Evolutionary conservation across 2,113 vertebrate species (phyloP).

Genomic region (Collichthys lucidus): DNA sequence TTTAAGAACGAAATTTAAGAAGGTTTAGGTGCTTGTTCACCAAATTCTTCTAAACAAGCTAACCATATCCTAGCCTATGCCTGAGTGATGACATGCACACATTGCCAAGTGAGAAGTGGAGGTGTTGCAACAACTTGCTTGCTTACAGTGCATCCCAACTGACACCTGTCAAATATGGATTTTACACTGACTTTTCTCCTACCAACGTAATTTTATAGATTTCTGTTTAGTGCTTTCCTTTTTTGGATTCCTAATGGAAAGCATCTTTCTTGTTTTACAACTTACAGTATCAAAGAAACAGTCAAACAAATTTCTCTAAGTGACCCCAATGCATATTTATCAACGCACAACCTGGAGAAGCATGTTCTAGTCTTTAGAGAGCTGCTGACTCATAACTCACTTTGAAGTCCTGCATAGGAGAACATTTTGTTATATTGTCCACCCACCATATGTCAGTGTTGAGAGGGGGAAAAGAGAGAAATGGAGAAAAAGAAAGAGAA

Average conservation of each 20-base stretch:
- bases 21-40: no score
- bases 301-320: background rate
- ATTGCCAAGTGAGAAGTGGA: background rate
- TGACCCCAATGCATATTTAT: background rate
- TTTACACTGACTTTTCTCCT: background rate
- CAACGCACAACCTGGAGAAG: background rate
- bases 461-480: background rate
- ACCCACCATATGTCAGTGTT: background rate
- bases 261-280: no score
- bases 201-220: background rate
- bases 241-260: no score
- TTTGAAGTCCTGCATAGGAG: background rate
- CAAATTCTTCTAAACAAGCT: no score
- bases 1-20: no score
- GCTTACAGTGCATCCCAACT: background rate
- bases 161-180: background rate
- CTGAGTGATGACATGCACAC: background rate
- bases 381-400: background rate
- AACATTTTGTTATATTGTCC: background rate
- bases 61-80: background rate
- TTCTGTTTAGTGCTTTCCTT: background rate
- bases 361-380: background rate
- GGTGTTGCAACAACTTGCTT: background rate
- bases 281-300: no score
- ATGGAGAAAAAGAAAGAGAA: no score